Percentiles rank a stretch among this genome's conserved stretches.
Conservation (phyloP, 2,797 vertebrate species). For the Cynopterus sphinx region DNA sequence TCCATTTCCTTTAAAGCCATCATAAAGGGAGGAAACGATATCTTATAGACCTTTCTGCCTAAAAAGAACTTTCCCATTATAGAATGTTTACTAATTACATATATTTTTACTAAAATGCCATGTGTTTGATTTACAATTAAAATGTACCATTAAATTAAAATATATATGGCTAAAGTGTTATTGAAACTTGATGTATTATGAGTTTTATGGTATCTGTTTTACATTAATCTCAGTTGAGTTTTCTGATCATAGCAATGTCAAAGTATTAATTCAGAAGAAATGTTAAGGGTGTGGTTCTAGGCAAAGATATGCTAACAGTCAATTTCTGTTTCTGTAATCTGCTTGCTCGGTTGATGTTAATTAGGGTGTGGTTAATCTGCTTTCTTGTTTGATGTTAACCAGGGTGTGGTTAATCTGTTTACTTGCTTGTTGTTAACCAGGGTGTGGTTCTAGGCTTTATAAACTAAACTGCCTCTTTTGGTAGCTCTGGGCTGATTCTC, state of each 20-base stretch:
- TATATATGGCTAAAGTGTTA: not conserved
- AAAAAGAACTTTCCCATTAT: not conserved
- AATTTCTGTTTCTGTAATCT: too few species aligned
- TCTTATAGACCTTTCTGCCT: not conserved
- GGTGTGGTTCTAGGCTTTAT: too few species aligned
- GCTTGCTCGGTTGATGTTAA: too few species aligned
- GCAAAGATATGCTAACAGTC: too few species aligned
- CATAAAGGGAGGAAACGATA: not conserved
- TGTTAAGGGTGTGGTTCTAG: too few species aligned
- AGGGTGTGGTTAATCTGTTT: too few species aligned
- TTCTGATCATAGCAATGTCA: not conserved
- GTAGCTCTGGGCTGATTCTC: too few species aligned
- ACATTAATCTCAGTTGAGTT: not conserved
- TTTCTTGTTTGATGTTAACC: too few species aligned
- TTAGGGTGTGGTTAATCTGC: too few species aligned
- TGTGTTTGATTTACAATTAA: not conserved
- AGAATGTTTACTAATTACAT: not conserved
- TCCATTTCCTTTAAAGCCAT: not conserved
- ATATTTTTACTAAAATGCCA: not conserved
- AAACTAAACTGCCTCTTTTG: too few species aligned
- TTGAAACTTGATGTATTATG: not conserved
- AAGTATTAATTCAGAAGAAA: not conserved
- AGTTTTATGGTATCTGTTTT: not conserved
- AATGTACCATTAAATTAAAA: not conserved
- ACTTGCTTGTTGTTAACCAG: too few species aligned